phyloP scores from a whole-genome alignment of 2,888 invertebrate species.

The Chrysolina americana region DNA sequence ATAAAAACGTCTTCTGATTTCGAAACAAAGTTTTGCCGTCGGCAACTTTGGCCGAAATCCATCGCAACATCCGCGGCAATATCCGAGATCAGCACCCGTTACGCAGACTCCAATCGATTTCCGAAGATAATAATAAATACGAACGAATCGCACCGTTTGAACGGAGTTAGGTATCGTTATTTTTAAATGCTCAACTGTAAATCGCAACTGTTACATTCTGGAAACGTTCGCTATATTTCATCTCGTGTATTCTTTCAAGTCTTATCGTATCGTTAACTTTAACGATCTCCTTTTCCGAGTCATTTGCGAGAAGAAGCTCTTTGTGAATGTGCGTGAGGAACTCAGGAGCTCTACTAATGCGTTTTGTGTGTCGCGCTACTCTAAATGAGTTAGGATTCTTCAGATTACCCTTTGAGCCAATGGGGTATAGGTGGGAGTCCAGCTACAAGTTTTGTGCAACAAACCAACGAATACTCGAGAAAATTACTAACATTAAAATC shows the following conservation, averaged over 20 bases:
- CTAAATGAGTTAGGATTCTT: constrained; percentile 38
- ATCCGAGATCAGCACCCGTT: neutral
- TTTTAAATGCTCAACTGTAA: constrained; percentile 55
- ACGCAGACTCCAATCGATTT: constrained; percentile 3
- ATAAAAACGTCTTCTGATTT: too few species aligned
- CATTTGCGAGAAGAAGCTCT: constrained; percentile 60
- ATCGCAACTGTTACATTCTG: constrained; percentile 56
- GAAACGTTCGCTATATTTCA: constrained; percentile 53
- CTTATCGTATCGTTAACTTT: constrained; percentile 67
- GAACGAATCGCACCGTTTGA: constrained; percentile 37
- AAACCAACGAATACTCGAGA: too few species aligned
- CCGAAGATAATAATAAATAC: constrained; percentile 34
- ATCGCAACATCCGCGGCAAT: neutral
- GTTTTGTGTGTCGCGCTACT: constrained; percentile 62
- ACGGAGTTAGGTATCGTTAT: constrained; percentile 43
- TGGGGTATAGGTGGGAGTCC: neutral
- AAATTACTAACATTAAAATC: too few species aligned
- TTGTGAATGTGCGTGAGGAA: constrained; percentile 48
- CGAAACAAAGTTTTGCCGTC: too few species aligned
- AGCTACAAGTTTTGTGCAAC: neutral
- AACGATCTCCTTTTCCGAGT: constrained; percentile 66
- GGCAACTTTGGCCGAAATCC: neutral
- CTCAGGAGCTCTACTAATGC: constrained; percentile 59
- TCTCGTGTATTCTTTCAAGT: constrained; percentile 57
- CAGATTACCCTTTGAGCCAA: constrained; percentile 42